phyloP scores from a whole-genome alignment of 1,140 invertebrate genomes.

The Dryas iulia region DNA sequence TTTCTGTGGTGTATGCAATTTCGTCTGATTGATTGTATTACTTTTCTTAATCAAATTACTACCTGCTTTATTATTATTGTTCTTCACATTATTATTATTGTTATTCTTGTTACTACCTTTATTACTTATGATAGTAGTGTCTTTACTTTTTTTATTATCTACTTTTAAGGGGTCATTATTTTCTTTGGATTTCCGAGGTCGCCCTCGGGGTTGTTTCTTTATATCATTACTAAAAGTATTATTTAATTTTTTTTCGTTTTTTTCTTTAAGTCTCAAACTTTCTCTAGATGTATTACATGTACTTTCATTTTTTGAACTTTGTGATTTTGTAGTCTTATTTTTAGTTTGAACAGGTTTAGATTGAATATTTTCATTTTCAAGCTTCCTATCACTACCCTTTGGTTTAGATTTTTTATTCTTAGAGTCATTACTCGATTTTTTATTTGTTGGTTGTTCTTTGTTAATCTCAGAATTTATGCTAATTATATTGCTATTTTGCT shows the following conservation, averaged over 20 bases:
- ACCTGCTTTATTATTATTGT: background rate
- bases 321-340: background rate
- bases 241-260: conserved; percentile 12
- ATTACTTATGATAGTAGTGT: background rate
- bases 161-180: background rate
- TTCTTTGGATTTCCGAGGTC: background rate
- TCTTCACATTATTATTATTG: background rate
- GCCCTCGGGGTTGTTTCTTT: background rate
- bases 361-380: background rate
- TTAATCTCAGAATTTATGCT: background rate
- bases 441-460: background rate
- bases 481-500: background rate
- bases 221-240: background rate
- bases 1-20: conserved; percentile 6
- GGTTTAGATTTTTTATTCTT: background rate
- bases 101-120: background rate
- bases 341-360: background rate
- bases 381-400: background rate
- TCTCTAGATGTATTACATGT: conserved; percentile 21
- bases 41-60: background rate
- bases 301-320: background rate
- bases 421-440: background rate
- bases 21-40: background rate
- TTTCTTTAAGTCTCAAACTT: conserved; percentile 26
- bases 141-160: conserved; percentile 6